Evolutionary conservation across 2,797 vertebrate genomes (phyloP), one percentile per base, ranked within the genome.

Genomic region (Sebastes taczanowskii): DNA sequence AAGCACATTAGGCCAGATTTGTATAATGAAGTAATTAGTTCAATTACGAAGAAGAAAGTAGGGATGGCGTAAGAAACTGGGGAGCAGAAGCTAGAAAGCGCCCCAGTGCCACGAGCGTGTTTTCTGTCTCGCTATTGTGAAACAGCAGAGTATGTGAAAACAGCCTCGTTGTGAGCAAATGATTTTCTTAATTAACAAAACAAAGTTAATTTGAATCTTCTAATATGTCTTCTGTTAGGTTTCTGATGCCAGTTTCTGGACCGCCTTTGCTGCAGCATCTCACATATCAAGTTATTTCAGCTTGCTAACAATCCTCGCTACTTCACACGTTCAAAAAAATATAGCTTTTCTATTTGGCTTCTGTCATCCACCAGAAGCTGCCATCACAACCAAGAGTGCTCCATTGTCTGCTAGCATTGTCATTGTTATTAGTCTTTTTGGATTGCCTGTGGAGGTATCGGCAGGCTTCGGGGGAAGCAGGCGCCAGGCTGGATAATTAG

Each of bases 1-100:
- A 94, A 95, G 92, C 94, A 93, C 90, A 94, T 94, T 94, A 94
- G 91, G 84, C 88, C 86, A 94, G 86, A 94, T 94, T 95, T 94
- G 91, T 95, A 84, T 94, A 94, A 95, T 95, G 93, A 94, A 95
- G 94, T 95, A 94, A 95, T 96, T 95, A 94, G 92, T 92, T 94
- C 77, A 92, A 90, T 95, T 95, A 92, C 86, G 71, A 91, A 74
- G 77, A 87, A 89, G 88, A 93, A 94, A 93, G 86, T 88, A 80
- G 78, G 85, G 71, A 87, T 84, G 69, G 66, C 25, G 65, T 70
- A 82, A 69, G 74, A 81, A 86, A 89, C 38, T 16, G 82, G 46
- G 70, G 82, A 73, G 42, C 56, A 83, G 83, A 77, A 82, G 75
- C 82, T 30, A 32, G 55, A 76, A 87, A 78, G 71, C 66, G 66